A percentile compares a stretch with the other conserved stretches of the same genome.
phyloP scores from a whole-genome alignment of 2,797 vertebrate genomes.

The Semaprochilodus insignis region DNA sequence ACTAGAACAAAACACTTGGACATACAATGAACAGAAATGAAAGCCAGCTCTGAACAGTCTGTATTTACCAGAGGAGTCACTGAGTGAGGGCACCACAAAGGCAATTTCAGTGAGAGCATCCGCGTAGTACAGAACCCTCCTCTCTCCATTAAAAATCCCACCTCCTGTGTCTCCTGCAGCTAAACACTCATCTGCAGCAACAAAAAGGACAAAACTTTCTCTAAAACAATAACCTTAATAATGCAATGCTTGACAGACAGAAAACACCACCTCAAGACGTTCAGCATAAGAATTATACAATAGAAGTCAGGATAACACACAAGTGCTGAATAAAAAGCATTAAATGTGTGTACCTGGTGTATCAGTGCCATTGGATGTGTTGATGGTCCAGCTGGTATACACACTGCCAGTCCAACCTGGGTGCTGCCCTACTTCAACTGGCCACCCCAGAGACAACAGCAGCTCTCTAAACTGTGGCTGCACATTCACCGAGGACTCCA shows the following conservation, averaged over 20 bases:
- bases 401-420: slow-evolving; percentile 86
- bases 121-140: slow-evolving; percentile 85
- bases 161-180: slow-evolving; percentile 85
- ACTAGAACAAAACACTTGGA: no score
- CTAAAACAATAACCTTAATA: neutral
- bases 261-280: neutral
- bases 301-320: neutral
- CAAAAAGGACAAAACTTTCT: neutral
- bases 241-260: neutral
- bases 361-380: slow-evolving; percentile 76
- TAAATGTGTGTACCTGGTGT: slow-evolving; percentile 45
- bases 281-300: neutral
- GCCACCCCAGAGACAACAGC: slow-evolving; percentile 88
- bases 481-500: slow-evolving; percentile 85
- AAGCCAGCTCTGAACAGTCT: neutral
- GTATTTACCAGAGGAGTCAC: slow-evolving; percentile 83
- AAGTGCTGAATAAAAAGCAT: neutral
- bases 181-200: slow-evolving; percentile 79
- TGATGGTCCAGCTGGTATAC: slow-evolving; percentile 90
- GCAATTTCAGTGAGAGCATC: slow-evolving; percentile 90
- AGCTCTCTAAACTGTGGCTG: slow-evolving; percentile 90
- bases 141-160: slow-evolving; percentile 88
- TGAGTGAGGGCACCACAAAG: slow-evolving; percentile 87
- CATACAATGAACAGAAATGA: neutral
- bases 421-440: slow-evolving; percentile 84